A percentile compares a stretch with the other conserved stretches of the same genome.
phyloP scores from a whole-genome alignment of 2,113 vertebrate species.

The Conger conger region DNA sequence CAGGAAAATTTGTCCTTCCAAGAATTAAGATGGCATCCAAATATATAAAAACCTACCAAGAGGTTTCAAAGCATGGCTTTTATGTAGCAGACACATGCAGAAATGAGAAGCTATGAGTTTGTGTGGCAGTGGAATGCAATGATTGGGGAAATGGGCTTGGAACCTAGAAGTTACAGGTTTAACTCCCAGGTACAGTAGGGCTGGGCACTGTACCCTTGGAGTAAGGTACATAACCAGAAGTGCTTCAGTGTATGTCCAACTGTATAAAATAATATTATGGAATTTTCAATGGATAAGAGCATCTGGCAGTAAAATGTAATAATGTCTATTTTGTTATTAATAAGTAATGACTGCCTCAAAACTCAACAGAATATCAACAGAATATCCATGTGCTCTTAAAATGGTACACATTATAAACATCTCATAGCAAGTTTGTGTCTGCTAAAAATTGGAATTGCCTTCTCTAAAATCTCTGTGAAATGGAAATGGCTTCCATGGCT shows the following conservation, averaged over 20 bases:
- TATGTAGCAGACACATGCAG: constrained; percentile 44
- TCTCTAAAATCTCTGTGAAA: background rate
- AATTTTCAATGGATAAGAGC: background rate
- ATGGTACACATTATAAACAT: background rate
- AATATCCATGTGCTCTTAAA: background rate
- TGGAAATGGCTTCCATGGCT: no score
- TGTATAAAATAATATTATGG: background rate
- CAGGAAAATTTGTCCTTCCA: constrained; percentile 66
- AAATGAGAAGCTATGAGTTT: background rate
- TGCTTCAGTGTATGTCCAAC: background rate
- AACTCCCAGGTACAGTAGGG: no score
- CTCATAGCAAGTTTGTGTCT: background rate
- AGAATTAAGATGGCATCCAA: constrained; percentile 62
- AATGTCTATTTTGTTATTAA: background rate
- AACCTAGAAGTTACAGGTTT: no score
- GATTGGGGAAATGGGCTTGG: no score
- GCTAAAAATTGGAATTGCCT: background rate
- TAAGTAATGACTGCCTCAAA: background rate
- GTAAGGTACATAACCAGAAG: background rate
- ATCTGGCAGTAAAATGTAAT: background rate
- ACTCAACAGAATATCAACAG: background rate
- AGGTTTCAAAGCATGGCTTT: constrained; percentile 58
- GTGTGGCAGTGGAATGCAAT: background rate
- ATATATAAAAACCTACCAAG: constrained; percentile 70
- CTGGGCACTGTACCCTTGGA: no score